Percentiles rank a stretch among this genome's conserved stretches.
Conservation (phyloP, 2,888 invertebrate genomes). For the Ophion obscuratus region DNA sequence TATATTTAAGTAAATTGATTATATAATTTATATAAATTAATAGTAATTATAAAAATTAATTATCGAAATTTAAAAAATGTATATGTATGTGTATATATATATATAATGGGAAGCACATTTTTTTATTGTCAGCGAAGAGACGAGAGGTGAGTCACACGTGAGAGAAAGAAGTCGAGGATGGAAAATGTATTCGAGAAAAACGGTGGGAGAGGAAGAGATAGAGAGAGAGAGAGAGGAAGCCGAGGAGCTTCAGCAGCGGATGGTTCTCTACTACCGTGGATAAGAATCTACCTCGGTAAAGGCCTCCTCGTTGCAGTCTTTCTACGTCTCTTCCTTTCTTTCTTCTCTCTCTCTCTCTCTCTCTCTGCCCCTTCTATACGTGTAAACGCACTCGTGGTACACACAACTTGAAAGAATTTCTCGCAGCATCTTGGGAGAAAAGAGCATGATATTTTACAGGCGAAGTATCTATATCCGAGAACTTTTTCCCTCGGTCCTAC, state of each 20-base stretch:
- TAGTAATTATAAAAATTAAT: too few relatives aligned
- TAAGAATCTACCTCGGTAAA: constrained; percentile 62
- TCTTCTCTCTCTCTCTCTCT: not conserved
- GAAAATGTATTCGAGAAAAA: constrained; percentile 52
- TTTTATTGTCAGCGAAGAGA: constrained; percentile 6
- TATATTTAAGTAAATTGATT: too few relatives aligned
- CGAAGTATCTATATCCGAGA: constrained; percentile 55
- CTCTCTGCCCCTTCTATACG: not conserved
- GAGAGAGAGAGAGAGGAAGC: constrained; percentile 9
- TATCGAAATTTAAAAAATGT: too few relatives aligned
- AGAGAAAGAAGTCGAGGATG: constrained; percentile 51
- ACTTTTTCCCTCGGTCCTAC: constrained; percentile 38
- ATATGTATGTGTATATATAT: too few relatives aligned
- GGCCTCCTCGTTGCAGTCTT: constrained; percentile 42
- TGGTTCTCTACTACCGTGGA: constrained; percentile 49
- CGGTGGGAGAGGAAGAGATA: not conserved
- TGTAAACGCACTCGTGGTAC: constrained; percentile 6
- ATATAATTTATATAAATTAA: too few relatives aligned
- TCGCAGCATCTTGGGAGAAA: constrained; percentile 48
- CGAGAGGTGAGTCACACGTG: constrained; percentile 62
- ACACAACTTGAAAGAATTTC: constrained; percentile 42
- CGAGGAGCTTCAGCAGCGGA: constrained; percentile 18
- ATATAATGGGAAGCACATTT: not conserved
- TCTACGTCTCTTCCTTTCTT: constrained; percentile 30
- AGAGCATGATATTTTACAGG: constrained; percentile 57